Conservation (phyloP, 1,140 invertebrate genomes). For the Linepithema humile region DNA sequence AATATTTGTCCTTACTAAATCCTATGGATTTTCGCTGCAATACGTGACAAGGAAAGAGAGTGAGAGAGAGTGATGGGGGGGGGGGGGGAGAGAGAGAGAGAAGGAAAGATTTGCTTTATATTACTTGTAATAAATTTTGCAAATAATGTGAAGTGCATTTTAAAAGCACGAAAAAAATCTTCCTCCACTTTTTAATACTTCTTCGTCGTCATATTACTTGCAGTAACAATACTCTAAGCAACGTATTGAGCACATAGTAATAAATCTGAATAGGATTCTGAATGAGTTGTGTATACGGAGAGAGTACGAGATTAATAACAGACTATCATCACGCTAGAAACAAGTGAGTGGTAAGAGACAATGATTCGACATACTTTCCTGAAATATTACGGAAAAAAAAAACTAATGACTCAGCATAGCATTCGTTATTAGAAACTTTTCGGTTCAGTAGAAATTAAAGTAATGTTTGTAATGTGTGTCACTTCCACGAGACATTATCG, state of each 20-base stretch:
- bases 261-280: neutral
- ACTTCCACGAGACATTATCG: conserved; percentile 36
- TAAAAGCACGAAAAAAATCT: conserved; percentile 6
- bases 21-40: conserved; percentile 70
- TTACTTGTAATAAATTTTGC: conserved; percentile 20
- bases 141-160: conserved; percentile 46
- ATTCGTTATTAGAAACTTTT: conserved; percentile 47
- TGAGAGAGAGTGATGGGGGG: no score
- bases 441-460: conserved; percentile 39
- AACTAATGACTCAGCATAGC: conserved; percentile 43
- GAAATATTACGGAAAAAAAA: conserved; percentile 18
- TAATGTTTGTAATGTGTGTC: conserved; percentile 43
- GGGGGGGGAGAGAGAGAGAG: no score
- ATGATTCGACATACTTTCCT: conserved; percentile 2
- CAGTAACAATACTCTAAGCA: conserved; percentile 34
- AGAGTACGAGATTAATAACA: neutral
- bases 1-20: conserved; percentile 38
- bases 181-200: conserved; percentile 32
- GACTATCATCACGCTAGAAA: neutral
- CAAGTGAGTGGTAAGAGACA: neutral
- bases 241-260: neutral
- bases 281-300: conserved; percentile 6
- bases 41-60: no score
- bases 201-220: conserved; percentile 13
- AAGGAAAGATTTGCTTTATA: conserved; percentile 42